phyloP scores from a whole-genome alignment of 2,888 invertebrate species.

The Lutraria lutraria region DNA sequence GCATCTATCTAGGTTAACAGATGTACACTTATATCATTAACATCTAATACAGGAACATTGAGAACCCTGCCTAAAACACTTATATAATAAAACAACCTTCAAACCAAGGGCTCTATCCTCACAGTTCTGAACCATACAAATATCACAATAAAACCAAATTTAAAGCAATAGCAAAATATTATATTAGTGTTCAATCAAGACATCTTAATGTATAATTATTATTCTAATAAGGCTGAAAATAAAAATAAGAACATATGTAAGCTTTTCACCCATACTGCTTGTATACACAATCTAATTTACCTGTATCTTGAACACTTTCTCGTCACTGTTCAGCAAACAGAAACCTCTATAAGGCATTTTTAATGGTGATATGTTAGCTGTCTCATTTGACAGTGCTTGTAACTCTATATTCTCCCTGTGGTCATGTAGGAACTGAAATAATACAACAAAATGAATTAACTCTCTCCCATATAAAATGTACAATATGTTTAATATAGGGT shows the following conservation, averaged over 20 bases:
- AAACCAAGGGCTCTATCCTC: too few relatives aligned
- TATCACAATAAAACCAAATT: too few relatives aligned
- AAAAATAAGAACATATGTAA: too few relatives aligned
- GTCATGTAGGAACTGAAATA: constrained; percentile 90
- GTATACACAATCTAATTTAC: constrained; percentile 34
- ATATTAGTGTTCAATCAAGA: background rate
- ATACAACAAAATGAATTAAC: background rate
- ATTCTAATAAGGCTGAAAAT: too few relatives aligned
- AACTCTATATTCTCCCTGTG: constrained; percentile 85
- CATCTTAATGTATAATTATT: too few relatives aligned
- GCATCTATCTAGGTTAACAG: background rate
- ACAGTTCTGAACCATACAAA: too few relatives aligned
- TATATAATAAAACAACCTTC: too few relatives aligned
- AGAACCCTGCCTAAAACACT: too few relatives aligned
- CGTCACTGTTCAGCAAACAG: constrained; percentile 90
- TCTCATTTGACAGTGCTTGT: constrained; percentile 83
- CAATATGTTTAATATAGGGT: too few relatives aligned
- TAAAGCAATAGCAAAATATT: too few relatives aligned
- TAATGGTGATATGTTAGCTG: constrained; percentile 88
- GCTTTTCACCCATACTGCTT: background rate
- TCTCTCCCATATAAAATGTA: background rate
- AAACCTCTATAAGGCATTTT: constrained; percentile 95
- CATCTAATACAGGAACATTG: background rate
- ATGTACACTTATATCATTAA: too few relatives aligned
- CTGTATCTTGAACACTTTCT: constrained; percentile 72